Evolutionary conservation across 1,140 invertebrate genomes (phyloP), one percentile per base, ranked within the genome.

Genomic region (Adoxophyes honmai): DNA sequence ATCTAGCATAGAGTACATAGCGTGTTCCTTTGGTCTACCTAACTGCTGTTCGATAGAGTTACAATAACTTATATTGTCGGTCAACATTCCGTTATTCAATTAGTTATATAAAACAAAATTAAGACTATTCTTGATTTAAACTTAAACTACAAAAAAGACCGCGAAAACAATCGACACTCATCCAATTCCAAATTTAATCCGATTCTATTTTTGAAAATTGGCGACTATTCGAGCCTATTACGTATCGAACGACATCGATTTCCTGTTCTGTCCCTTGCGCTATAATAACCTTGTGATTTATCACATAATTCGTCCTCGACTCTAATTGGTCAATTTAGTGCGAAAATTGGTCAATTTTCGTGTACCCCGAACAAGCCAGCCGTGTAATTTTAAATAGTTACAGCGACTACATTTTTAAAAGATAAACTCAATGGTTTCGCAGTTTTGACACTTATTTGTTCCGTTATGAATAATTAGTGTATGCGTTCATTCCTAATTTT

Each of bases 261-360:
- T 66, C 64, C 64, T 66, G 64, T 52, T 57, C 56, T 56, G 44
- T 39, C 48, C 21, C 38, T 36, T 35, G 13, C 44, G n/a, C 36
- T 38, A 48, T 55, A 63, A 63, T 62, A 52, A 55, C 55, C 6
- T 33, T 51, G 54, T 60, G 64, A 66, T 63, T 66, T 57, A 66
- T 63, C 48, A 44, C 36, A 18, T 39, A 28, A 51, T 62, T 53
- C 62, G 66, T 62, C 66, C 63, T 66, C 52, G 51, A 63, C 39
- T 44, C 54, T 52, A 66, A 73, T 70, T 73, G 70, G 34, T 11
- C 68, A 73, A 66, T 73, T 73, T 66, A 34, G 15, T 16, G n/a
- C 14, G 44, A 34, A 65, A 69, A 73, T 64, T 73, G 63, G 39
- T 57, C 70, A 70, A 69, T 73, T 68, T 65, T 57, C 44, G 38